These are phyloP conservation scores for Podocnemis expansa DNA, from an alignment of 2,113 vertebrate species.

Conservation along the genomic window DNA sequence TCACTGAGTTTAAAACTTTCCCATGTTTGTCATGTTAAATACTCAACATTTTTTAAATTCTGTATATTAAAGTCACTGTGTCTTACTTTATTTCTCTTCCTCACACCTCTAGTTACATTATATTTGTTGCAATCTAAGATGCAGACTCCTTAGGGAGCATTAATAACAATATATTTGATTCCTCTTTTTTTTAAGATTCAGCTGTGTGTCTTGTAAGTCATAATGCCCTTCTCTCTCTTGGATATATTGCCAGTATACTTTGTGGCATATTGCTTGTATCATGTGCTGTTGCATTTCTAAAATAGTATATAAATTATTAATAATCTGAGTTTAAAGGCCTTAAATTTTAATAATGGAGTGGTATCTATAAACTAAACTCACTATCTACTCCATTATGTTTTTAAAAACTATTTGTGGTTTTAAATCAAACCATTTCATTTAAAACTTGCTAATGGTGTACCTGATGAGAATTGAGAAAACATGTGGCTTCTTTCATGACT, in stretches of 20 bases:
- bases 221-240: neutral
- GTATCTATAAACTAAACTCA: constrained; percentile 45
- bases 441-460: constrained; percentile 40
- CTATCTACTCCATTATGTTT: constrained; percentile 44
- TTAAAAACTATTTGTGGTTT: constrained; percentile 51
- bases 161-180: constrained; percentile 49
- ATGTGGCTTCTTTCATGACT: constrained; percentile 56
- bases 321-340: neutral
- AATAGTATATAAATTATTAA: constrained; percentile 45
- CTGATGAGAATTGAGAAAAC: constrained; percentile 63
- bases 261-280: neutral
- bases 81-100: constrained; percentile 18
- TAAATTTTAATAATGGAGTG: constrained; percentile 18
- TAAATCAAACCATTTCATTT: constrained; percentile 66
- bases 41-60: neutral
- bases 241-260: neutral
- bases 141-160: neutral
- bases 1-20: neutral
- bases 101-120: constrained; percentile 9
- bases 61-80: constrained; percentile 16
- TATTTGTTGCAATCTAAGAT: constrained; percentile 2
- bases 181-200: constrained; percentile 36
- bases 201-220: neutral
- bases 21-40: neutral
- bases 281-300: constrained; percentile 4